These are phyloP conservation scores for Drosophila tristis DNA, from an alignment of 1,140 invertebrate species.

Conservation along the genomic window DNA sequence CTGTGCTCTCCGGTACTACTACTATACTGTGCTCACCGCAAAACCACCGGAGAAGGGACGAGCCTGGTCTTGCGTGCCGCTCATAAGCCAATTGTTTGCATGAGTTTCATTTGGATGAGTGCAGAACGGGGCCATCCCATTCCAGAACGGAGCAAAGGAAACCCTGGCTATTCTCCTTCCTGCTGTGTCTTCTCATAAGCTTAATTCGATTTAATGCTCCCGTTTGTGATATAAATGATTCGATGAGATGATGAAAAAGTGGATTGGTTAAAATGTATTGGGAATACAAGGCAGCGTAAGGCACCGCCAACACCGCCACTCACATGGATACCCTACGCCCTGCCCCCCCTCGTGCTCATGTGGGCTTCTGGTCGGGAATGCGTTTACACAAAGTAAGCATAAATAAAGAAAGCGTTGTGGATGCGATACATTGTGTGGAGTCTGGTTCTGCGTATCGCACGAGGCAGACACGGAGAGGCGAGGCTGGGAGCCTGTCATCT, in stretches of 20 bases:
- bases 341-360: constrained; percentile 16
- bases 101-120: constrained; percentile 79
- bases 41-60: constrained; percentile 5
- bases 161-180: constrained; percentile 44
- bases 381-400: constrained; percentile 81
- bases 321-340: not conserved
- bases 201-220: constrained; percentile 84
- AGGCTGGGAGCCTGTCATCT: constrained; percentile 29
- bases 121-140: constrained; percentile 44
- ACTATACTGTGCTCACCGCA: constrained; percentile 17
- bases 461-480: constrained; percentile 27
- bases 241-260: constrained; percentile 83
- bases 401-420: constrained; percentile 72
- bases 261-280: constrained; percentile 82
- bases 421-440: constrained; percentile 2
- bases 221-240: constrained; percentile 83
- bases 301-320: constrained; percentile 1
- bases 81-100: constrained; percentile 83
- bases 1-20: constrained; percentile 4
- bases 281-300: constrained; percentile 48
- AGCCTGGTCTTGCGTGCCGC: constrained; percentile 54
- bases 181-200: constrained; percentile 73
- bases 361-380: constrained; percentile 58
- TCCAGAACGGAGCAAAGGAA: too few species aligned
- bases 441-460: constrained; percentile 34